These are phyloP conservation scores for Molanna angustata DNA, from an alignment of 2,888 invertebrate genomes.

Conservation along the genomic window DNA sequence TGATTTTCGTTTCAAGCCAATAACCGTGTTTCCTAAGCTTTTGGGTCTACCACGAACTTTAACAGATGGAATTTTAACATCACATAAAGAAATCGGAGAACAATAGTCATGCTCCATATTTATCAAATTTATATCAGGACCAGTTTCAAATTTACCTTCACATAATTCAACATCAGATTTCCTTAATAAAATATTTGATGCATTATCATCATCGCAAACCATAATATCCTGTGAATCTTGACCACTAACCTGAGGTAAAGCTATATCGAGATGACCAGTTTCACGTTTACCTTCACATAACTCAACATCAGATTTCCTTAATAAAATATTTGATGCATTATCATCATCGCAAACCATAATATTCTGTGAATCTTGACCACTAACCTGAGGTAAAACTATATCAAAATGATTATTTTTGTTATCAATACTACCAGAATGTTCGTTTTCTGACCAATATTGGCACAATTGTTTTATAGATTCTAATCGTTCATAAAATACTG, in stretches of 20 bases:
- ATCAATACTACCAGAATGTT: not conserved
- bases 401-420: not conserved
- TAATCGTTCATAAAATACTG: too few relatives aligned
- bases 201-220: not conserved
- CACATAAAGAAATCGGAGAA: too few relatives aligned
- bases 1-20: slow-evolving; percentile 1
- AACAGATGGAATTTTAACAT: too few relatives aligned
- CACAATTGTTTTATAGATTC: not conserved
- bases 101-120: not conserved
- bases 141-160: too few relatives aligned
- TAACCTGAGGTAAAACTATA: not conserved
- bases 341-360: not conserved
- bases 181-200: not conserved
- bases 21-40: not conserved
- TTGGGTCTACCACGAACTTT: too few relatives aligned
- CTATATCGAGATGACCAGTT: not conserved
- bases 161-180: too few relatives aligned
- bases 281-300: too few relatives aligned
- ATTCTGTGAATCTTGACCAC: not conserved
- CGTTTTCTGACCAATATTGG: not conserved
- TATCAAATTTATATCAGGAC: too few relatives aligned
- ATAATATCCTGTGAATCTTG: not conserved
- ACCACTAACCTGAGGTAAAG: too few relatives aligned
- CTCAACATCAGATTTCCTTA: not conserved
- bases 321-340: not conserved